phyloP scores from a whole-genome alignment of 2,888 invertebrate species.

The Panzeria rudis region DNA sequence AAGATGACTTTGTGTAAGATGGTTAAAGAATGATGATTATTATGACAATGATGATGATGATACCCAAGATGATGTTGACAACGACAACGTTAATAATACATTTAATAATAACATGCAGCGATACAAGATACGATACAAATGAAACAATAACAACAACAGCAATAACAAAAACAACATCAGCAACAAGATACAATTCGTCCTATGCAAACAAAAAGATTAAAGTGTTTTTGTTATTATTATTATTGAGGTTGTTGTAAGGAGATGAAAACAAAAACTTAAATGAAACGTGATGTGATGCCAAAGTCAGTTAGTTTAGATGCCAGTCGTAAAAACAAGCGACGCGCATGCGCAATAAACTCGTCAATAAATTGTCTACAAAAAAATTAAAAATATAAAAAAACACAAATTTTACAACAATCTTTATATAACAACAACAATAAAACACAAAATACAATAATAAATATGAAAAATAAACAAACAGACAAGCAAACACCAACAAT shows the following conservation, averaged over 20 bases:
- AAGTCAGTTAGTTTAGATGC: constrained; percentile 65
- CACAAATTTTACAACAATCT: constrained; percentile 61
- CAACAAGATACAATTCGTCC: constrained; percentile 31
- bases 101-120: constrained; percentile 62
- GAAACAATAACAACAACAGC: constrained; percentile 35
- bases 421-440: constrained; percentile 35
- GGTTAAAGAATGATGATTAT: constrained; percentile 28
- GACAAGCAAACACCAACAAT: constrained; percentile 23
- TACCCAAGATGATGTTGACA: constrained; percentile 64
- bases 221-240: background rate
- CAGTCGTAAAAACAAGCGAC: constrained; percentile 71
- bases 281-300: constrained; percentile 70
- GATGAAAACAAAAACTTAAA: constrained; percentile 42
- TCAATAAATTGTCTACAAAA: constrained; percentile 81
- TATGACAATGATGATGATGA: constrained; percentile 44
- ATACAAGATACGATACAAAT: constrained; percentile 56
- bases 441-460: constrained; percentile 46
- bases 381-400: background rate
- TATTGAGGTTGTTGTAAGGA: constrained; percentile 27
- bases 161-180: constrained; percentile 5
- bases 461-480: constrained; percentile 59
- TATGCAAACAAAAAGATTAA: constrained; percentile 16
- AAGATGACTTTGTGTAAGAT: constrained; percentile 22
- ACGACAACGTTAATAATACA: constrained; percentile 68
- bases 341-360: constrained; percentile 82